Evolutionary conservation across 2,113 vertebrate genomes (phyloP), one percentile per base, ranked within the genome.

Genomic region (Grammomys dolichurus): DNA sequence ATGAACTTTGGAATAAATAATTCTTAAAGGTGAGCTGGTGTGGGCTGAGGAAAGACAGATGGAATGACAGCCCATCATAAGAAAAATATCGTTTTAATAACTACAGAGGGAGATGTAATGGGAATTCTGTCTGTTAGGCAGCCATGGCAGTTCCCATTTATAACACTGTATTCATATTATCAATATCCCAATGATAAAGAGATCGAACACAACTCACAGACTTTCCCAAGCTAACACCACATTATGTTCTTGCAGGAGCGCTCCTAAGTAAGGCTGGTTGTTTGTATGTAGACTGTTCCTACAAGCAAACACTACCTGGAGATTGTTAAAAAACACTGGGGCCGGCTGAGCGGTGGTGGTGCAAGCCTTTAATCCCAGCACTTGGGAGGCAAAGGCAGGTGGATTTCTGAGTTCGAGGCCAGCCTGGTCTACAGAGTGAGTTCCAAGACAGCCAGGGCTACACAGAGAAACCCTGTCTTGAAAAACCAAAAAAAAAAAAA

Each of bases 1-100:
- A 95, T 80, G 46, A 95, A 77, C 11, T 80, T 89, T 51, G 72
- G 43, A 95, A 65, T 80, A 90, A 93, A 69, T 84, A 58, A 87
- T 75, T 80, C 31, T 90, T 80, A 73, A 58, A 85, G 26, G 60
- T n/a, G 93, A 95, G 90, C 14, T 10, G 36, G 14, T 22, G 76
- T 20, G 14, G 33, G 9, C 60, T 87, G 56, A 80, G 22, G 51
- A 87, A 72, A 92, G 14, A 90, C 14, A 90, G 51, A 86, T 19
- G 85, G 94, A 90, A 92, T 46, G 13, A 60, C 12, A 1, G 33
- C n/a, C 7, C 16, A 0, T 28, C 54, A 11, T 3, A 78, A 3
- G 10, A 60, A 87, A 86, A 92, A 70, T n/a, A 33, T 33, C 13
- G 88, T 26, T 85, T 67, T 60, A 92, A n/a, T 72, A 33, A 14